A percentile compares a stretch with the other conserved stretches of the same genome.
Evolutionary conservation across 2,797 vertebrate genomes (phyloP).

Genomic region (Anableps anableps): DNA sequence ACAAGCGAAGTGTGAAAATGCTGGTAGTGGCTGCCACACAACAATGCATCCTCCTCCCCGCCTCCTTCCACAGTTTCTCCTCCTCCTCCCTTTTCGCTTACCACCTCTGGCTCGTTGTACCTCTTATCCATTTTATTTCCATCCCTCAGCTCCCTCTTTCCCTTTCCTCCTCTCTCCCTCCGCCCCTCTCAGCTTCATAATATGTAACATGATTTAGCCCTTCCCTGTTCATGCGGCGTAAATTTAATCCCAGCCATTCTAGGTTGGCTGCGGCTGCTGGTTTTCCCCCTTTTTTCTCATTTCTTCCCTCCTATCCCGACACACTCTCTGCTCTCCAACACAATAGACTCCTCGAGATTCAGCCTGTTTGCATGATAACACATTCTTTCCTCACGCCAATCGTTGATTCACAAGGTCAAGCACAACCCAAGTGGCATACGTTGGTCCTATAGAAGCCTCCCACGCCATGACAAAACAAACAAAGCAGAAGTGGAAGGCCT

Average conservation of each 20-base stretch:
- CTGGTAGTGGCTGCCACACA: conserved; percentile 48
- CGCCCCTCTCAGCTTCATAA: conserved; percentile 67
- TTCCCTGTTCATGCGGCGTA: conserved; percentile 78
- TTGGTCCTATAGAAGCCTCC: conserved; percentile 44
- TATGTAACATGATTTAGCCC: conserved; percentile 79
- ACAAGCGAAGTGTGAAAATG: conserved; percentile 67
- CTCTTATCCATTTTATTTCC: conserved; percentile 75
- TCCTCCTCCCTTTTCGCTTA: conserved; percentile 27
- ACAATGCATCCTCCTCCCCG: conserved; percentile 41
- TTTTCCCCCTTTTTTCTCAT: conserved; percentile 57
- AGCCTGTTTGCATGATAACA: conserved; percentile 69
- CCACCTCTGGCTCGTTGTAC: conserved; percentile 67
- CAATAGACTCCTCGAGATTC: conserved; percentile 66
- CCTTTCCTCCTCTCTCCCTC: background rate
- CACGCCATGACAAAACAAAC: conserved; percentile 50
- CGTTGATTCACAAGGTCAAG: conserved; percentile 70
- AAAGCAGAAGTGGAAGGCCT: conserved; percentile 35
- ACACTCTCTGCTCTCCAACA: conserved; percentile 57
- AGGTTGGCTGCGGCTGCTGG: conserved; percentile 67
- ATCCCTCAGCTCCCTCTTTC: conserved; percentile 45
- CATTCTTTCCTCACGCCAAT: conserved; percentile 55
- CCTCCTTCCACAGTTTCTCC: conserved; percentile 14
- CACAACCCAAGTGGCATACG: conserved; percentile 55
- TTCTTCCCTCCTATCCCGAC: conserved; percentile 31
- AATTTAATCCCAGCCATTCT: conserved; percentile 76